Conservation (phyloP, 2,113 vertebrate species). For the Tyrannus savana region DNA sequence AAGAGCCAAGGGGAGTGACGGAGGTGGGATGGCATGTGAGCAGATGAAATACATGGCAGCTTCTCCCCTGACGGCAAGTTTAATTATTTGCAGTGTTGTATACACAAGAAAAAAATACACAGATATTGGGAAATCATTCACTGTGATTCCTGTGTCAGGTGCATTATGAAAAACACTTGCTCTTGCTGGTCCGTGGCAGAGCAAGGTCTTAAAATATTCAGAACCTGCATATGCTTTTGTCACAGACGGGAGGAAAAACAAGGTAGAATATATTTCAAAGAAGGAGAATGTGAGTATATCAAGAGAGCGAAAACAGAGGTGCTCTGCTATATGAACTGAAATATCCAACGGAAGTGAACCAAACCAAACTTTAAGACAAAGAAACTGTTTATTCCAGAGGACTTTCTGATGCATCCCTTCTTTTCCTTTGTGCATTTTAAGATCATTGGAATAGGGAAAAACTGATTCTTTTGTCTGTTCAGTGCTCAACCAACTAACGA, state of each 20-base stretch:
- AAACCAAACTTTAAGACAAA: neutral
- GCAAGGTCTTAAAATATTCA: constrained; percentile 75
- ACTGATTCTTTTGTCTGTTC: neutral
- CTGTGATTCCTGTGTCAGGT: constrained; percentile 45
- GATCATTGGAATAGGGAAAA: neutral
- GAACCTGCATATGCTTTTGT: constrained; percentile 3
- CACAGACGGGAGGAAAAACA: neutral
- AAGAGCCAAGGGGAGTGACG: constrained; percentile 35
- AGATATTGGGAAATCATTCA: constrained; percentile 67
- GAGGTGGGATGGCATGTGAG: constrained; percentile 44
- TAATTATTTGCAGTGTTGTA: constrained; percentile 74
- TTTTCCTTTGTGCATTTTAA: neutral
- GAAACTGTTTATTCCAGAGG: neutral
- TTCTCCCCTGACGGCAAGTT: constrained; percentile 41
- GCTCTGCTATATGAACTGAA: neutral
- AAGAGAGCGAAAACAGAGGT: neutral
- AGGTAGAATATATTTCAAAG: neutral
- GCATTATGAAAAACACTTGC: constrained; percentile 27
- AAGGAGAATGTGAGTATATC: neutral
- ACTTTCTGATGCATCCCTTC: neutral
- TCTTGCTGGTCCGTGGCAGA: constrained; percentile 23
- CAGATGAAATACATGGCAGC: constrained; percentile 42
- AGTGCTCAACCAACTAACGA: neutral
- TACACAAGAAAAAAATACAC: constrained; percentile 56
- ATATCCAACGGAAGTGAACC: neutral